These are phyloP conservation scores for Ganaspis sp. DNA, from an alignment of 1,140 invertebrate genomes.

Conservation along the genomic window DNA sequence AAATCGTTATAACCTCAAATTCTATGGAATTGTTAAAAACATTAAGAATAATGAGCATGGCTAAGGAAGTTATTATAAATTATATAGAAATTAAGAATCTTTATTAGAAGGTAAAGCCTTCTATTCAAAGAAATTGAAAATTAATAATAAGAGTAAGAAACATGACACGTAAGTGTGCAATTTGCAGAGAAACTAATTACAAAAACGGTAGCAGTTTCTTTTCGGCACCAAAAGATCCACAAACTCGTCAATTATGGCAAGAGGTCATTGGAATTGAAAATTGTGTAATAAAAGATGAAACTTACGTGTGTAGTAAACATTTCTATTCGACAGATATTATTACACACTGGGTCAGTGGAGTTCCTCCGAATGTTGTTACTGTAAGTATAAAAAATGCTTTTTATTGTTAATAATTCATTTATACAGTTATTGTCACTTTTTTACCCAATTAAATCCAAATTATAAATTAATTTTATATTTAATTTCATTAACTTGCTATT, in stretches of 20 bases:
- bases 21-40: no score
- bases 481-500: neutral
- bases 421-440: no score
- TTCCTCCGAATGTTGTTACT: conserved; percentile 70
- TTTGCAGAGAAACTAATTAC: conserved; percentile 71
- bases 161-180: conserved; percentile 72
- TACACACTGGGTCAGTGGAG: conserved; percentile 71
- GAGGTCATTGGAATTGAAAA: conserved; percentile 65
- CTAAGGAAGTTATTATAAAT: no score
- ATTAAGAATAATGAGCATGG: no score
- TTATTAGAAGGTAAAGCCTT: no score
- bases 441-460: no score
- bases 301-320: conserved; percentile 72
- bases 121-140: no score
- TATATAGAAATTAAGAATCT: no score
- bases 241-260: conserved; percentile 69
- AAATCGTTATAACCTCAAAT: no score
- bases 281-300: conserved; percentile 67
- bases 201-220: conserved; percentile 71
- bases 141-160: no score
- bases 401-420: neutral
- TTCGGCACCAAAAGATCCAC: conserved; percentile 70
- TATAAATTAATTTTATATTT: neutral
- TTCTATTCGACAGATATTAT: conserved; percentile 70
- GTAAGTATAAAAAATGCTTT: conserved; percentile 54